Percentiles rank a stretch among this genome's conserved stretches.
phyloP scores from a whole-genome alignment of 1,140 invertebrate species.

The Drosophila tani region DNA sequence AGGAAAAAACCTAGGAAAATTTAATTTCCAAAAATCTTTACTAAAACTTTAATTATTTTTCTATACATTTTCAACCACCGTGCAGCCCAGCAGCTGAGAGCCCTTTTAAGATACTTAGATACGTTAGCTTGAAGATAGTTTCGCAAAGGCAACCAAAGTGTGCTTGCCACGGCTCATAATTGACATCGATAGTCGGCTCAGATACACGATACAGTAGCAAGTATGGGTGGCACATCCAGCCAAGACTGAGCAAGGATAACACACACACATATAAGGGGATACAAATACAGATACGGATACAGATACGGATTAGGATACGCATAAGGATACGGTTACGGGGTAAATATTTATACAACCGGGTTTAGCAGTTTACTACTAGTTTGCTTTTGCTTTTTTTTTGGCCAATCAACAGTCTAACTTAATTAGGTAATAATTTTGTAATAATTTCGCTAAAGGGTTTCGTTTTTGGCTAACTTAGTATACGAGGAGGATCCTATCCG shows the following conservation, averaged over 20 bases:
- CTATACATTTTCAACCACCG: neutral
- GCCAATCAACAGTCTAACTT: conserved; percentile 33
- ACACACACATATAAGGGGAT: conserved; percentile 15
- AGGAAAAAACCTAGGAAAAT: neutral
- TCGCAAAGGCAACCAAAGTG: conserved; percentile 61
- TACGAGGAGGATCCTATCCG: conserved; percentile 31
- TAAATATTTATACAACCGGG: conserved; percentile 39
- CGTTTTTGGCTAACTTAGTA: conserved; percentile 38
- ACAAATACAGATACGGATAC: conserved; percentile 7
- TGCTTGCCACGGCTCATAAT: conserved; percentile 59
- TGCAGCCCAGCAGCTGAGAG: neutral
- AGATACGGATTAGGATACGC: neutral
- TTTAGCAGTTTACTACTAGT: neutral
- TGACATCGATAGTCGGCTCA: conserved; percentile 52
- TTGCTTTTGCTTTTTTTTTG: conserved; percentile 12
- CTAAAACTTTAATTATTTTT: too few relatives aligned
- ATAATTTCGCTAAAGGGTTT: conserved; percentile 43
- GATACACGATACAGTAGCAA: conserved; percentile 36
- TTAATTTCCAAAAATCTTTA: neutral
- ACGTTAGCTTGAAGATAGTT: conserved; percentile 1
- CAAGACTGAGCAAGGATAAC: conserved; percentile 58
- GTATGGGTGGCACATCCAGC: conserved; percentile 25
- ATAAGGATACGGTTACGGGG: conserved; percentile 8
- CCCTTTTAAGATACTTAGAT: conserved; percentile 2
- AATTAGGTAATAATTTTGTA: conserved; percentile 6